These are phyloP conservation scores for Pygocentrus nattereri DNA, from an alignment of 2,797 vertebrate genomes.

Conservation along the genomic window DNA sequence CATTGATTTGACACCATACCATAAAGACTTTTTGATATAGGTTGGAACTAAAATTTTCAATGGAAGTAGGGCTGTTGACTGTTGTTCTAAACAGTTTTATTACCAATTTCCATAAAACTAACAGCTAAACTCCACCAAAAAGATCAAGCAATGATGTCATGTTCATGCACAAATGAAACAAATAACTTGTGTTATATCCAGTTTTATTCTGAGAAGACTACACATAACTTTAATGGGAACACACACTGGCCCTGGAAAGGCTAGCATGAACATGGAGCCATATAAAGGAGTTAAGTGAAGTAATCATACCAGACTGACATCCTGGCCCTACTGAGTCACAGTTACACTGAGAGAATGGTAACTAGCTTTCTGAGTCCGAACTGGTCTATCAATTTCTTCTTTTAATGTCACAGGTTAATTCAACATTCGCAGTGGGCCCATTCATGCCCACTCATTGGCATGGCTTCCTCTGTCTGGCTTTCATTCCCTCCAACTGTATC, in stretches of 20 bases:
- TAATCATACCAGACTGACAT: not conserved
- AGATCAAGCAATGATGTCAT: too few relatives aligned
- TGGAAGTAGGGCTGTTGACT: too few relatives aligned
- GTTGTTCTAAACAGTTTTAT: too few relatives aligned
- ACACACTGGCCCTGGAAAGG: not conserved
- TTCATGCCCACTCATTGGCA: not conserved
- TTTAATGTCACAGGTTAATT: not conserved
- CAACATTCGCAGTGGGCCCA: not conserved
- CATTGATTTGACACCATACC: too few relatives aligned
- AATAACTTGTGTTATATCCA: not conserved
- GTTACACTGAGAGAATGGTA: not conserved
- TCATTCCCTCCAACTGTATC: not conserved
- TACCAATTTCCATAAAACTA: not conserved
- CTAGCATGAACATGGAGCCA: not conserved
- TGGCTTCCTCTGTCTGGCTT: not conserved
- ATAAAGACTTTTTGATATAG: not conserved
- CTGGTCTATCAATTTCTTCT: not conserved
- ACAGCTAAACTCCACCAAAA: too few relatives aligned
- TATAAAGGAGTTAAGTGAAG: not conserved
- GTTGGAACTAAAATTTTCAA: not conserved
- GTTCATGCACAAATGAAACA: too few relatives aligned
- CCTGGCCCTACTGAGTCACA: not conserved
- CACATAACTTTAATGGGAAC: not conserved
- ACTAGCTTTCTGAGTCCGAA: not conserved
- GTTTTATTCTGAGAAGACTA: not conserved